Evolutionary conservation across 92 coral and sea anemone genomes (phyloP).

Genomic region (Paramuricea clavata): DNA sequence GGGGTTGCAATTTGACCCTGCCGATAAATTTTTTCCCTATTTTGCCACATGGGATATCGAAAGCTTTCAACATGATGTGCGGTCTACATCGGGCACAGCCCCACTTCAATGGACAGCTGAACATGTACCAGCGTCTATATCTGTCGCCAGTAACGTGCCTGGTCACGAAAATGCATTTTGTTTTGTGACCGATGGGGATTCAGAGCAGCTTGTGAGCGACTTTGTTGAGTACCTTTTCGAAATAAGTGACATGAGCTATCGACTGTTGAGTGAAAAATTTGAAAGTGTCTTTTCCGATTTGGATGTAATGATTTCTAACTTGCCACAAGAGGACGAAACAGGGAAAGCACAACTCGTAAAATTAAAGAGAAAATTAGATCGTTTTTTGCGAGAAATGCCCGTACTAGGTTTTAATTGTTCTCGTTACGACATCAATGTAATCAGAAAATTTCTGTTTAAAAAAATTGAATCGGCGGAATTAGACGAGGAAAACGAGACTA

Average conservation of each 20-base stretch:
- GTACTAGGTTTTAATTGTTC: too few species aligned
- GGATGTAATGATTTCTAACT: neutral
- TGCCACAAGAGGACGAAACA: conserved; percentile 11
- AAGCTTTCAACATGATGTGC: neutral
- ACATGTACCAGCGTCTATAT: conserved; percentile 24
- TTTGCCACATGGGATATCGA: conserved; percentile 17
- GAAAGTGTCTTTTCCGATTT: neutral
- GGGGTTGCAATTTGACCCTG: neutral
- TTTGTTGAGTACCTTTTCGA: neutral
- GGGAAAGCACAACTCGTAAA: neutral
- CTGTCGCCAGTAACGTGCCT: conserved; percentile 35
- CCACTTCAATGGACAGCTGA: neutral
- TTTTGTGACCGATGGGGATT: conserved; percentile 31
- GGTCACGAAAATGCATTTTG: neutral
- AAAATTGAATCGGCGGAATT: too few species aligned
- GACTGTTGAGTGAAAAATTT: neutral
- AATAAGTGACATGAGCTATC: neutral
- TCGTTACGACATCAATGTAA: too few species aligned
- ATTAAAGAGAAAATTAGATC: neutral
- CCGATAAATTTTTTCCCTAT: neutral
- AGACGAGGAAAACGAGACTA: too few species aligned
- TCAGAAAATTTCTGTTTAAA: too few species aligned
- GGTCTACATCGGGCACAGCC: neutral
- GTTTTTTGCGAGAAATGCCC: too few species aligned
- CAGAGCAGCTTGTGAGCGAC: neutral